phyloP scores from a whole-genome alignment of 1,140 invertebrate species.

The Dendrolimus kikuchii region DNA sequence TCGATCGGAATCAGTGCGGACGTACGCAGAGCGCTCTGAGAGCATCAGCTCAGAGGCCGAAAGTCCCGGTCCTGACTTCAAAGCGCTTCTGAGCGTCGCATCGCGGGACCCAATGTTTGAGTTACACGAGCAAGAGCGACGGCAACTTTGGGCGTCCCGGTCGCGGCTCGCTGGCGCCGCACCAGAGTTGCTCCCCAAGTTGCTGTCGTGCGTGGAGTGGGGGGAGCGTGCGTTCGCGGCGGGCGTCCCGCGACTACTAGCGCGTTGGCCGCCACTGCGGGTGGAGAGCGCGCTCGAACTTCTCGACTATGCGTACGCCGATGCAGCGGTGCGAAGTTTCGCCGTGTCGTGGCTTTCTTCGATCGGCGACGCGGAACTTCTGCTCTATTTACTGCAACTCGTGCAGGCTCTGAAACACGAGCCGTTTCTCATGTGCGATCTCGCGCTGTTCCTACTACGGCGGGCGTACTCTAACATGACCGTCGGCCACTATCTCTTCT shows the following conservation, averaged over 20 bases:
- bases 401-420: slow-evolving; percentile 98
- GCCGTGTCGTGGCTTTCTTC: slow-evolving; percentile 87
- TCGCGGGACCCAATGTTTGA: slow-evolving; percentile 86
- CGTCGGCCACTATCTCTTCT: slow-evolving; percentile 97
- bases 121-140: slow-evolving; percentile 91
- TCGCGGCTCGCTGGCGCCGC: slow-evolving; percentile 61
- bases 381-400: slow-evolving; percentile 89
- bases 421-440: slow-evolving; percentile 91
- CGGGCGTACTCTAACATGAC: slow-evolving; percentile 92
- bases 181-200: slow-evolving; percentile 85
- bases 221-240: slow-evolving; percentile 83
- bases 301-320: slow-evolving; percentile 96
- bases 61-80: slow-evolving; percentile 42
- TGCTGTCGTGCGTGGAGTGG: slow-evolving; percentile 93
- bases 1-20: slow-evolving; percentile 77
- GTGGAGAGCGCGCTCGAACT: slow-evolving; percentile 93
- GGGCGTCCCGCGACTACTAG: slow-evolving; percentile 84
- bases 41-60: slow-evolving; percentile 34
- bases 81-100: slow-evolving; percentile 41
- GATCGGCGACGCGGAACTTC: slow-evolving; percentile 82
- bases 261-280: slow-evolving; percentile 85
- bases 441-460: slow-evolving; percentile 91
- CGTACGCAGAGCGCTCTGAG: slow-evolving; percentile 73
- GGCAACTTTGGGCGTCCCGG: slow-evolving; percentile 89
- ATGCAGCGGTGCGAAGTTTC: slow-evolving; percentile 89